Evolutionary conservation across 2,888 invertebrate genomes (phyloP).

Genomic region (Mylabris sibirica): DNA sequence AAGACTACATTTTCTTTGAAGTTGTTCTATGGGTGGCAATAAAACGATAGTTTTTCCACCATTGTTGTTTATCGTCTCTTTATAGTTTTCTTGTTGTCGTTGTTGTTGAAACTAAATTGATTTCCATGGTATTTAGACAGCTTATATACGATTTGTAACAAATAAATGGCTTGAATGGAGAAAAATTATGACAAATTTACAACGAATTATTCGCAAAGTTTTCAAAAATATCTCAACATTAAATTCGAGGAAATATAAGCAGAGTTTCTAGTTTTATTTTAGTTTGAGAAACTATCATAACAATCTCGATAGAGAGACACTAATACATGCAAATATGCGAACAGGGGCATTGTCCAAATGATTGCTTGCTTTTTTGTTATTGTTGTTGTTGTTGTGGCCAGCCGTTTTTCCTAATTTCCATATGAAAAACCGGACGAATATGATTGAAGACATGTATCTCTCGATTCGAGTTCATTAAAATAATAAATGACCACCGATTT

Average conservation of each 20-base stretch:
- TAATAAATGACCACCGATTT: background rate
- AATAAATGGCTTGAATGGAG: background rate
- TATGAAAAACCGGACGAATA: background rate
- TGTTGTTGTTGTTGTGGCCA: background rate
- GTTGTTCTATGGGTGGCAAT: background rate
- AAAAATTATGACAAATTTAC: background rate
- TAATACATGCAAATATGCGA: background rate
- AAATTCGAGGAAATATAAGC: background rate
- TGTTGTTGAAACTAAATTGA: background rate
- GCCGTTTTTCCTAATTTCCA: background rate
- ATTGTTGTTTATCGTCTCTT: too few relatives aligned
- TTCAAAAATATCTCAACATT: conserved; percentile 3
- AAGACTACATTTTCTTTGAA: background rate
- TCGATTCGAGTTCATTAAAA: background rate
- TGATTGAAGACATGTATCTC: background rate
- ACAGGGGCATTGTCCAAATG: conserved; percentile 1
- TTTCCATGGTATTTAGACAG: background rate
- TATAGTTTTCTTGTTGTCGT: too few relatives aligned
- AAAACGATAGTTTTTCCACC: background rate
- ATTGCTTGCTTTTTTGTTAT: background rate
- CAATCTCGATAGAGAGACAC: background rate
- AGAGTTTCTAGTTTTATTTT: conserved; percentile 6
- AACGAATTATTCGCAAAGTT: conserved; percentile 3
- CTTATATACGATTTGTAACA: background rate
- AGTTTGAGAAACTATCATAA: background rate